Evolutionary conservation across 1,140 invertebrate genomes (phyloP).

Genomic region (Listronotus oregonensis): DNA sequence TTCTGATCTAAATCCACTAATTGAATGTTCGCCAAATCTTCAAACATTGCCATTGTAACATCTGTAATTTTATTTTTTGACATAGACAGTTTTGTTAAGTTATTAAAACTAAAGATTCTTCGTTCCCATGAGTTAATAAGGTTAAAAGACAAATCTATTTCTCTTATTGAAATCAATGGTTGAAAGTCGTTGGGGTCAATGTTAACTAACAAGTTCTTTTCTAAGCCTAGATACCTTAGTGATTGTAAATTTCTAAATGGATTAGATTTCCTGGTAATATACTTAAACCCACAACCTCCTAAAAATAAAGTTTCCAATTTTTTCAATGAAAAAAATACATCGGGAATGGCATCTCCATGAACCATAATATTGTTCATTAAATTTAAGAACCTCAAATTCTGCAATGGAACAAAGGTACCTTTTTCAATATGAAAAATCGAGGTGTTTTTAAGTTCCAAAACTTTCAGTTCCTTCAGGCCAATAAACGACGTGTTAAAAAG

Average conservation of each 20-base stretch:
- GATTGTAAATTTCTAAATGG: slow-evolving; percentile 60
- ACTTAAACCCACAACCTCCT: slow-evolving; percentile 58
- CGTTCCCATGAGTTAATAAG: slow-evolving; percentile 59
- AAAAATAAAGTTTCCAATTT: slow-evolving; percentile 59
- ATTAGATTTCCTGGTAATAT: slow-evolving; percentile 53
- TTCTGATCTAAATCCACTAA: slow-evolving; percentile 60
- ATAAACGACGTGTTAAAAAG: slow-evolving; percentile 58
- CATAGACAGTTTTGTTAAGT: slow-evolving; percentile 54
- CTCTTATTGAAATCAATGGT: slow-evolving; percentile 55
- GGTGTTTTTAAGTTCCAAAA: slow-evolving; percentile 59
- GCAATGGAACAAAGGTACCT: slow-evolving; percentile 55
- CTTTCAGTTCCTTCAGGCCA: slow-evolving; percentile 57
- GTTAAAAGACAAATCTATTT: slow-evolving; percentile 60
- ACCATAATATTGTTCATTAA: slow-evolving; percentile 60
- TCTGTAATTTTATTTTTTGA: slow-evolving; percentile 61
- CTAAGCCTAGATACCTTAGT: slow-evolving; percentile 59
- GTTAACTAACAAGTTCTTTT: slow-evolving; percentile 58
- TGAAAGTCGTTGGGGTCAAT: slow-evolving; percentile 56
- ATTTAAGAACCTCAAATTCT: slow-evolving; percentile 58
- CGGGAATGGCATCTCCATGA: slow-evolving; percentile 41
- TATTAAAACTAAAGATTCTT: slow-evolving; percentile 56
- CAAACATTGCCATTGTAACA: slow-evolving; percentile 61
- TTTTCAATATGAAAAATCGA: slow-evolving; percentile 58
- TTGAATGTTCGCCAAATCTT: slow-evolving; percentile 59
- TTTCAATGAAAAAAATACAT: slow-evolving; percentile 59